A percentile compares a stretch with the other conserved stretches of the same genome.
phyloP scores from a whole-genome alignment of 2,113 vertebrate genomes.

The Gila orcuttii region DNA sequence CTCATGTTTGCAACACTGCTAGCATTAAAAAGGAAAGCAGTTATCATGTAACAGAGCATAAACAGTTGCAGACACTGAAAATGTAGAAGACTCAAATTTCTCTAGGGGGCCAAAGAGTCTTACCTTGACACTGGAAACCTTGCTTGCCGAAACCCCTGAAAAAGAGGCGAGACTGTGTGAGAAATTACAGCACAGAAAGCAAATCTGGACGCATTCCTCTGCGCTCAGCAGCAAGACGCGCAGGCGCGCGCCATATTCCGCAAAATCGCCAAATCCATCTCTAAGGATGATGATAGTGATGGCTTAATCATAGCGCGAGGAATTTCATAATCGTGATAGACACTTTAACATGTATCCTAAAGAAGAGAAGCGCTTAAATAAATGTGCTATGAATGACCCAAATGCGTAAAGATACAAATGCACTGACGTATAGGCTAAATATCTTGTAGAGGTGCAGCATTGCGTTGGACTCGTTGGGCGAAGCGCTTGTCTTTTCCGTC shows the following conservation, averaged over 20 bases:
- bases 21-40: neutral
- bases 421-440: neutral
- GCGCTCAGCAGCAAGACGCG: neutral
- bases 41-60: neutral
- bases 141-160: conserved; percentile 60
- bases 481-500: conserved; percentile 26
- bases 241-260: conserved; percentile 38
- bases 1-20: neutral
- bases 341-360: neutral
- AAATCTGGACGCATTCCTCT: conserved; percentile 37
- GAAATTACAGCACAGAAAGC: neutral
- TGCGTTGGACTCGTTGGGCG: neutral
- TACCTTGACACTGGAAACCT: conserved; percentile 61
- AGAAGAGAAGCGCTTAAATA: neutral
- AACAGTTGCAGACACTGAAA: neutral
- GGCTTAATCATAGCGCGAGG: neutral
- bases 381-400: neutral
- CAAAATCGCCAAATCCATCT: conserved; percentile 19
- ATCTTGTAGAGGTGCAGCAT: neutral
- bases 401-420: neutral
- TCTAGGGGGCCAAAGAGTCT: conserved; percentile 3
- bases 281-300: neutral
- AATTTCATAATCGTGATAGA: neutral
- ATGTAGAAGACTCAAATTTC: neutral
- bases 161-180: conserved; percentile 33